Evolutionary conservation across 1,140 invertebrate genomes (phyloP), one percentile per base, ranked within the genome.

Genomic region (Lanistes nyassanus): DNA sequence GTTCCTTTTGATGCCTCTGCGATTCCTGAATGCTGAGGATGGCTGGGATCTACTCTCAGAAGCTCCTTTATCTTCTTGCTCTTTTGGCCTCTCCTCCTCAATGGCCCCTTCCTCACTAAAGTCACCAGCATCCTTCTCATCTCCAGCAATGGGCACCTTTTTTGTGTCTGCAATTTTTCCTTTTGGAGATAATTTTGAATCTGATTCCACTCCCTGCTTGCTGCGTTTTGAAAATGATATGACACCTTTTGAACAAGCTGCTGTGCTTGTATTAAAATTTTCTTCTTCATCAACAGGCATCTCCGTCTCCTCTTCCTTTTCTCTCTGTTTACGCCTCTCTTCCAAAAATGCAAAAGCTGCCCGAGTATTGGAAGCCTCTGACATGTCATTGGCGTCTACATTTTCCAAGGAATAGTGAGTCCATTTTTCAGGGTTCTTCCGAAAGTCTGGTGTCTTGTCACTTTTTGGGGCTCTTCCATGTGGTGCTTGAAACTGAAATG

Each of bases 281-380:
- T 77, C 55, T 31, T 79, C 76, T 31, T 56, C 79, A 13, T 77
- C 65, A 4, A 23, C 29, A 23, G 60, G 71, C 53, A 53, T 70
- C 19, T 79, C 80, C 36, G 26, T 42, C 53, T 56, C 75, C 56
- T 47, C 74, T 31, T 69, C 42, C 31, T 58, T 70, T 62, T 83
- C 82, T 34, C 78, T 66, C n/a, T 78, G 55, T 72, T 81, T 81
- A 19, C 76, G 65, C 16, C 77, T 62, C 51, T 82, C 81, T 37
- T 80, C 79, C 19, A 85, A 65, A 72, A 85, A 85, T 65, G 71
- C 77, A 62, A 82, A 78, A 39, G 84, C 84, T 72, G 83, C 84
- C 53, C 64, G 47, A 23, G 72, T 73, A 67, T 85, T 85, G 1
- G 81, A 74, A 23, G 55, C 51, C 26, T 85, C 81, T 16, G 77